Base-by-base conservation (phyloP, 1,140 invertebrate species). In the Listronotus bonariensis region DNA sequence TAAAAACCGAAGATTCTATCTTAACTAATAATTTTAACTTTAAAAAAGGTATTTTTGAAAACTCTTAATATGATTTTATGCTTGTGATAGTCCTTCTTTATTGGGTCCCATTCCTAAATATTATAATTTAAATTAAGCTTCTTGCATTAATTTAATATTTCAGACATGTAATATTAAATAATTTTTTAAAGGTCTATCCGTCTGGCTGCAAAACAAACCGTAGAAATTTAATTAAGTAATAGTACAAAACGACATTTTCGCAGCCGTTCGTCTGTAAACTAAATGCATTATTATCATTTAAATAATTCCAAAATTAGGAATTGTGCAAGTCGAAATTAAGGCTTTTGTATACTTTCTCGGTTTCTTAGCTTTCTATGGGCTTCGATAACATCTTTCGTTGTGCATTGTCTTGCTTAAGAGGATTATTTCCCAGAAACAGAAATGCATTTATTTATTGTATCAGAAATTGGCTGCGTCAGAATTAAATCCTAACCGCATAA, bases 301-400 rank as follows among this genome's bases (percentile, higher is more conserved):
- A 62, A 62, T 62, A 62, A 62, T 53, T 43, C 41, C 18, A 62
- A 62, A 62, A 62, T 62, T 62, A 62, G 48, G 61, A 63, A 55
- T 63, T 63, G 53, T 63, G 61, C 51, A 54, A 54, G 41, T 63
- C 26, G 43, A 52, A 63, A 63, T 63, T 63, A 56, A 48, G 53
- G 51, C 52, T 40, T 56, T 63, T 63, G 61, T 63, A 63, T 63
- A 63, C 43, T 63, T 63, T 63, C 61, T 56, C 61, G 52, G 61
- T 63, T 54, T 63, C 61, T 63, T 63, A 38, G 52, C 61, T 63
- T 63, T 63, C 15, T 63, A 55, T 55, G 45, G 41, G 18, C 34
- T 5, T 42, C 51, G 51, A 63, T 55, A 55, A 49, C 43, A 46
- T 63, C 52, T 38, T 52, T 56, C 41, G 52, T 48, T 56, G 49